phyloP scores from a whole-genome alignment of 2,888 invertebrate species.

The Harpalus rufipes region DNA sequence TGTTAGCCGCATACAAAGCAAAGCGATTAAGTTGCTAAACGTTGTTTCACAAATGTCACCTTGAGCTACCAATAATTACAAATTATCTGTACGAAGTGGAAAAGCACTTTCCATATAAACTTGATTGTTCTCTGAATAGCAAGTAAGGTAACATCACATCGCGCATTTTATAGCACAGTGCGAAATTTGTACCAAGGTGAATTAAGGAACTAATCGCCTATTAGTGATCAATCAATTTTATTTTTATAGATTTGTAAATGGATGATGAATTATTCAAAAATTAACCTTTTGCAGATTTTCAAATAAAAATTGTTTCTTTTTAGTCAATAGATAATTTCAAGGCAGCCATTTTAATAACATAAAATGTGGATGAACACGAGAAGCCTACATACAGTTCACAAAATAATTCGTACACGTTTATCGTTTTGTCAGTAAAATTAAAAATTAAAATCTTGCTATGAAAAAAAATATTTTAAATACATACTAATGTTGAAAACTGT shows the following conservation, averaged over 20 bases:
- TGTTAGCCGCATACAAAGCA: conserved; percentile 33
- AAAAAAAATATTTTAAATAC: no score
- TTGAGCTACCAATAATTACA: conserved; percentile 43
- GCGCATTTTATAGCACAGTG: conserved; percentile 3
- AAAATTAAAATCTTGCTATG: no score
- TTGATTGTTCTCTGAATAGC: conserved; percentile 20
- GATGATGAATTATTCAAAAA: conserved; percentile 42
- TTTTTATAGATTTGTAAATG: conserved; percentile 26
- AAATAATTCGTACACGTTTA: no score
- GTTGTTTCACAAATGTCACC: conserved; percentile 34
- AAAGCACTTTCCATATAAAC: conserved; percentile 21
- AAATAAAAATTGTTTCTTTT: not conserved
- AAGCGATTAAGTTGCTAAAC: conserved; percentile 23
- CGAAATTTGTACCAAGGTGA: conserved; percentile 32
- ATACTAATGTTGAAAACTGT: no score
- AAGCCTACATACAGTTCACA: no score
- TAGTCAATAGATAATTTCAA: conserved; percentile 2
- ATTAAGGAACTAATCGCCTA: conserved; percentile 5
- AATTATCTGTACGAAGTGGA: conserved; percentile 33
- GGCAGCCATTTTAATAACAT: not conserved
- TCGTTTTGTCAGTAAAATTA: no score
- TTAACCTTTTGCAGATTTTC: conserved; percentile 19
- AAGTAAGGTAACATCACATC: conserved; percentile 25
- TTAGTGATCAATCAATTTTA: conserved; percentile 15
- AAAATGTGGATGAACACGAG: not conserved